A percentile compares a stretch with the other conserved stretches of the same genome.
Conservation (phyloP, 2,888 invertebrate genomes). For the Drosophila mimetica region DNA sequence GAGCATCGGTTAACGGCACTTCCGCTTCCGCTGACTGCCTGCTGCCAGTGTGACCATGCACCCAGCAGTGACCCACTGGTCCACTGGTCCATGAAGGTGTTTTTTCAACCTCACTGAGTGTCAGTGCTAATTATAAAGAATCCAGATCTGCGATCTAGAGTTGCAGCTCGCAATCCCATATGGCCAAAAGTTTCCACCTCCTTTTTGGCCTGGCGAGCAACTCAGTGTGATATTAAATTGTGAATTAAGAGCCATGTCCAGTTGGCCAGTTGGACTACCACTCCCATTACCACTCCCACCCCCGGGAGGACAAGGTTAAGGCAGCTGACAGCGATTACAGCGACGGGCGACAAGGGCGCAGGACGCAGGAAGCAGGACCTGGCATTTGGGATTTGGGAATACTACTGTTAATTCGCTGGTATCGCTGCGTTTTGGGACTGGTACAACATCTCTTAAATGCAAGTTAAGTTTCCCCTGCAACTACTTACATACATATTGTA, state of each 20-base stretch:
- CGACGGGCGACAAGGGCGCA: constrained; percentile 18
- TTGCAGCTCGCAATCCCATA: constrained; percentile 23
- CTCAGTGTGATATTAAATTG: constrained; percentile 76
- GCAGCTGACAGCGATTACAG: constrained; percentile 8
- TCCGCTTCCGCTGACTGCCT: too few relatives aligned
- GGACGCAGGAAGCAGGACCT: constrained; percentile 9
- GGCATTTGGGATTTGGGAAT: constrained; percentile 27
- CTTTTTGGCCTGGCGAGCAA: not conserved
- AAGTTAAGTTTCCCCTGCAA: not conserved
- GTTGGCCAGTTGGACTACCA: too few relatives aligned
- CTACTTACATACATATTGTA: too few relatives aligned
- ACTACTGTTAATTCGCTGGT: constrained; percentile 30
- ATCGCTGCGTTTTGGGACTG: constrained; percentile 10
- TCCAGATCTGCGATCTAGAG: constrained; percentile 35
- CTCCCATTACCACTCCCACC: too few relatives aligned
- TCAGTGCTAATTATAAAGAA: constrained; percentile 9
- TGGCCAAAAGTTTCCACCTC: not conserved
- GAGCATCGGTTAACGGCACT: constrained; percentile 5
- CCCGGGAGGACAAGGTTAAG: not conserved
- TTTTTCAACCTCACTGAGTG: constrained; percentile 4
- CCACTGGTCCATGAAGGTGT: constrained; percentile 13
- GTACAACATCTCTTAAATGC: constrained; percentile 44
- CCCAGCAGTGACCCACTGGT: not conserved
- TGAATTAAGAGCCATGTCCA: constrained; percentile 65
- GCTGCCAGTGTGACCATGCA: too few relatives aligned